Conservation (phyloP, 2,113 vertebrate species). For the Gila orcuttii region DNA sequence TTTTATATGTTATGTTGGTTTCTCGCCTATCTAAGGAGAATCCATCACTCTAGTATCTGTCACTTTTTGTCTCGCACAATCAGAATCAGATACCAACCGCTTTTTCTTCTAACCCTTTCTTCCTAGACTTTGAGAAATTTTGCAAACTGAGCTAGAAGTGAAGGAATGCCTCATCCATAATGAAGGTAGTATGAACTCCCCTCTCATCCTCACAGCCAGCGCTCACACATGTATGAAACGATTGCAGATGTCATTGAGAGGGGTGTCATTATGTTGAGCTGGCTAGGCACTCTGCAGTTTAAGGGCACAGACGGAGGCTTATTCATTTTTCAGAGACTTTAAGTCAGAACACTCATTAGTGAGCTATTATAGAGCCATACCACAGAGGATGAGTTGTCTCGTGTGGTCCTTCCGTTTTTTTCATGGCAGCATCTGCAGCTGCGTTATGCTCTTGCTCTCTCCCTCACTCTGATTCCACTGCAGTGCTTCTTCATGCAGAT, state of each 20-base stretch:
- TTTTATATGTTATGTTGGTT: neutral
- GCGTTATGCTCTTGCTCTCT: slow-evolving; percentile 27
- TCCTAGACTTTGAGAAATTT: neutral
- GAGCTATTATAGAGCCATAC: slow-evolving; percentile 39
- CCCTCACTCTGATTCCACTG: slow-evolving; percentile 27
- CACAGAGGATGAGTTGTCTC: slow-evolving; percentile 34
- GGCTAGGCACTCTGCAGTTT: slow-evolving; percentile 21
- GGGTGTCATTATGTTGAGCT: slow-evolving; percentile 33
- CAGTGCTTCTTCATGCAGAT: slow-evolving; percentile 41
- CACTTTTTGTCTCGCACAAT: neutral
- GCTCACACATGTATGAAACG: slow-evolving; percentile 12
- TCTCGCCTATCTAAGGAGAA: neutral
- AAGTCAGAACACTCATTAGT: slow-evolving; percentile 44
- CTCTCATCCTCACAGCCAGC: slow-evolving; percentile 13
- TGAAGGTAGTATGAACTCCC: neutral
- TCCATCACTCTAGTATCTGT: neutral
- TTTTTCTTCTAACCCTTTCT: neutral
- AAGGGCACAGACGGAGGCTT: slow-evolving; percentile 16
- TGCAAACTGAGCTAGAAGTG: neutral
- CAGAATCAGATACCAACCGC: neutral
- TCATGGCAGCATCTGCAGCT: slow-evolving; percentile 47
- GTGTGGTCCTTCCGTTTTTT: slow-evolving; percentile 41
- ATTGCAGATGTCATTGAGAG: slow-evolving; percentile 26
- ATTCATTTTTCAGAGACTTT: slow-evolving; percentile 38
- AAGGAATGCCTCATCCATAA: slow-evolving; percentile 10